Base-by-base conservation (phyloP, 2,888 invertebrate species). In the Acanthococcus lagerstroemiae region DNA sequence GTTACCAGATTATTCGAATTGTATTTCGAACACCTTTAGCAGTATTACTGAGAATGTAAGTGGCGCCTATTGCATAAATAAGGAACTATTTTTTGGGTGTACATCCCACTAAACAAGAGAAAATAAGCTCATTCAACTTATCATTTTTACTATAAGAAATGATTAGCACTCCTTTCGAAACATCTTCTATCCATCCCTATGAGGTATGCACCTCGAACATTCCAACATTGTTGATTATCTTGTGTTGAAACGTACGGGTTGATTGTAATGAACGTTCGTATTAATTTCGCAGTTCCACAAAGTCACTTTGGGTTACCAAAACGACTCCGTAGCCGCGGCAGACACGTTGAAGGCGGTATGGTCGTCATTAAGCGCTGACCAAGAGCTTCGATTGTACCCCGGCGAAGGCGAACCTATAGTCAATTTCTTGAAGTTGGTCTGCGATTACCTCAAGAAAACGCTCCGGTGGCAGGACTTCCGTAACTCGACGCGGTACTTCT, bases 1-100 rank as follows among this genome's bases (percentile, higher is more conserved):
- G 71, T 76, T 80, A 52, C 86, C 90, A 0, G 87, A 90, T 74
- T 90, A 88, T 74, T 86, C 88, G 1, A 79, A 80, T 21, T 90
- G 90, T 73, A 78, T 85, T 24, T 82, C 85, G 26, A 82, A 85
- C 72, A 80, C 83, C 1, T 69, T 73, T n/a, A 58, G 61, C 22
- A 60, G 56, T 19, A 69, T 71, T n/a, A 68, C 68, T 73, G 80
- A 83, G 71, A 81, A 83, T 77, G 86, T 86, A 75, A 77, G 77
- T 74, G n/a, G n/a, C n/a, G n/a, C n/a, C n/a, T n/a, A n/a, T n/a
- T n/a, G n/a, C n/a, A n/a, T n/a, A n/a, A n/a, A n/a, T n/a, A n/a
- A n/a, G n/a, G n/a, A n/a, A n/a, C n/a, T n/a, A n/a, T n/a, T n/a
- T n/a, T n/a, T n/a, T n/a, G n/a, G n/a, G n/a, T n/a, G n/a, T n/a